Percentiles rank a stretch among this genome's conserved stretches.
phyloP scores from a whole-genome alignment of 2,888 invertebrate genomes.

The Lasioglossum vierecki region DNA sequence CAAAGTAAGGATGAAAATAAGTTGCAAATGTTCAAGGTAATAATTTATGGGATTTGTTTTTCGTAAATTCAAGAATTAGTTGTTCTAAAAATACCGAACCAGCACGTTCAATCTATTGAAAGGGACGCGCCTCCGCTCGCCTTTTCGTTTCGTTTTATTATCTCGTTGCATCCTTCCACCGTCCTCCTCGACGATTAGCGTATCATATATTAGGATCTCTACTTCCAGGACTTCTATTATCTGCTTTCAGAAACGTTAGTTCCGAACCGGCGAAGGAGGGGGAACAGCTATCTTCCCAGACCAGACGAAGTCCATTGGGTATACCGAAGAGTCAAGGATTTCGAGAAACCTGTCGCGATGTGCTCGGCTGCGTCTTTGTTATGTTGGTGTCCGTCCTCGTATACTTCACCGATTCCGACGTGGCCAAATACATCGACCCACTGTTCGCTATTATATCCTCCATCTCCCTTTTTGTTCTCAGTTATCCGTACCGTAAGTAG shows the following conservation, averaged over 20 bases:
- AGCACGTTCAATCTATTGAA: not conserved
- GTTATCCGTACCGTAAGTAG: constrained; percentile 92
- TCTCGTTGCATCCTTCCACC: not conserved
- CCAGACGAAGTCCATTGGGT: constrained; percentile 74
- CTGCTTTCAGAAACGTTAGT: constrained; percentile 73
- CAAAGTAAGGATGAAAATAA: not conserved
- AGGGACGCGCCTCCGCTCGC: not conserved
- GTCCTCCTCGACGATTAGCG: not conserved
- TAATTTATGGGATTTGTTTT: not conserved
- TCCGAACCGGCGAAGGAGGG: constrained; percentile 83
- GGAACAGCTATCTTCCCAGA: constrained; percentile 78
- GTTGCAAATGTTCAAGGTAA: not conserved
- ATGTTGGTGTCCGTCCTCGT: constrained; percentile 88
- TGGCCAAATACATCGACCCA: constrained; percentile 91
- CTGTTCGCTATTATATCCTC: constrained; percentile 91
- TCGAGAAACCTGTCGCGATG: constrained; percentile 87
- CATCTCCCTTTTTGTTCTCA: constrained; percentile 88
- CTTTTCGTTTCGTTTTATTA: not conserved
- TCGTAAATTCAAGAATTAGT: not conserved
- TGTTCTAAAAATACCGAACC: not conserved
- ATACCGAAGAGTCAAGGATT: constrained; percentile 86
- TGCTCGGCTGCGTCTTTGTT: constrained; percentile 90
- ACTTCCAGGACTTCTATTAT: not conserved
- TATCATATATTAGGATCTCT: not conserved
- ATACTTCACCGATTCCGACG: constrained; percentile 86